A percentile compares a stretch with the other conserved stretches of the same genome.
phyloP scores from a whole-genome alignment of 2,113 vertebrate genomes.

The Xenus cinereus region DNA sequence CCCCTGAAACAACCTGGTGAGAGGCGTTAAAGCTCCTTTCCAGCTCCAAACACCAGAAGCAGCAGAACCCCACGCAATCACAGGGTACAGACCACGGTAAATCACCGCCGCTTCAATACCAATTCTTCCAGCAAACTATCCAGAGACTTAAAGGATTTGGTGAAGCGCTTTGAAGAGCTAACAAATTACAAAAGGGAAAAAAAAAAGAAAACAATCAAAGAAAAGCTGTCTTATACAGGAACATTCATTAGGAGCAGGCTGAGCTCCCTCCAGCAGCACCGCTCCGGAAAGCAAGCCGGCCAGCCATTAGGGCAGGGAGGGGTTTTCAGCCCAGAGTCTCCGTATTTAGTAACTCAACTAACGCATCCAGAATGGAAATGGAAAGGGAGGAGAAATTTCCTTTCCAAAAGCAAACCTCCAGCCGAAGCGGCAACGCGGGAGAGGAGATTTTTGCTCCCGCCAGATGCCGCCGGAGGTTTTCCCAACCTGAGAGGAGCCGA shows the following conservation, averaged over 20 bases:
- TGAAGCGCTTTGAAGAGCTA: not conserved
- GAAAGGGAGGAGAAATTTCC: not conserved
- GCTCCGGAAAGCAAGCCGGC: not conserved
- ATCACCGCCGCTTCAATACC: not conserved
- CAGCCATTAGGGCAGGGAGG: not conserved
- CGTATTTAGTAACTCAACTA: not conserved
- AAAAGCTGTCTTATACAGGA: not conserved
- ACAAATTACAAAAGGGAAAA: not conserved
- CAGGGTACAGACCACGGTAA: not conserved
- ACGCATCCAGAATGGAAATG: not conserved
- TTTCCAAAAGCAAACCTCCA: not conserved
- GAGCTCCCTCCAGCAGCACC: not conserved
- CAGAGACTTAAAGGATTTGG: not conserved
- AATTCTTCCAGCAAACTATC: not conserved
- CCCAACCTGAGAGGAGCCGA: not conserved
- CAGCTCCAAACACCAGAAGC: not conserved
- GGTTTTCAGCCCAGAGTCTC: not conserved
- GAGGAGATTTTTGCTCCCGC: not conserved
- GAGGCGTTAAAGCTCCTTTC: rapidly evolving
- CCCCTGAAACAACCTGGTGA: no score
- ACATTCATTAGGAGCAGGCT: not conserved
- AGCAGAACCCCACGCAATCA: not conserved
- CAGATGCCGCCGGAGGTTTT: not conserved
- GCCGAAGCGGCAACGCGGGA: not conserved
- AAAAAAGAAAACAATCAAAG: not conserved